A percentile compares a stretch with the other conserved stretches of the same genome.
Conservation (phyloP, 1,140 invertebrate species). For the Drosophila jambulina region DNA sequence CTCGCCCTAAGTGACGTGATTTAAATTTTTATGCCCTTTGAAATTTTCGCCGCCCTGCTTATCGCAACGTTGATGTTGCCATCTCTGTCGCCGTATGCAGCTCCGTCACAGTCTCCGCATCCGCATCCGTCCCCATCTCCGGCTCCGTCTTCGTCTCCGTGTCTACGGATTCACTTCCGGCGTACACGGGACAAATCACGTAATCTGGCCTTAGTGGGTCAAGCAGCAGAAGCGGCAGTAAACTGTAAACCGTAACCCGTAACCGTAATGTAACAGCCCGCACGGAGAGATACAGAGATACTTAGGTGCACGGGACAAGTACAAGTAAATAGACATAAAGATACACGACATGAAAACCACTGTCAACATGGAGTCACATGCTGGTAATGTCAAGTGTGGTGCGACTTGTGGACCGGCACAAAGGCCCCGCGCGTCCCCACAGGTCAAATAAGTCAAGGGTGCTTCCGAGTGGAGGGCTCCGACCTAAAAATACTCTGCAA, state of each 20-base stretch:
- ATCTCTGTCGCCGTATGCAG: slow-evolving; percentile 13
- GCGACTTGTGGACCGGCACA: slow-evolving; percentile 27
- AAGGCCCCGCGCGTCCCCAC: not conserved
- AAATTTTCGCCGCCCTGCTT: slow-evolving; percentile 51
- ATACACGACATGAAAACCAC: slow-evolving; percentile 52
- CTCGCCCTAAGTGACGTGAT: slow-evolving; percentile 71
- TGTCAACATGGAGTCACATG: slow-evolving; percentile 37
- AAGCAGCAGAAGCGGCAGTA: slow-evolving; percentile 54
- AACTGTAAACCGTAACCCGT: slow-evolving; percentile 46
- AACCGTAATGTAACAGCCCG: slow-evolving; percentile 41
- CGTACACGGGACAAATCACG: slow-evolving; percentile 66
- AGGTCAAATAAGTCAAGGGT: slow-evolving; percentile 22
- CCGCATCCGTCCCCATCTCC: not conserved
- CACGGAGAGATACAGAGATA: slow-evolving; percentile 33
- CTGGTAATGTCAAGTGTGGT: slow-evolving; percentile 41
- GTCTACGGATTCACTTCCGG: slow-evolving; percentile 38
- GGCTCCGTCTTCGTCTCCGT: slow-evolving; percentile 41
- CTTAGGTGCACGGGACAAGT: slow-evolving; percentile 19
- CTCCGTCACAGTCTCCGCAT: slow-evolving; percentile 21
- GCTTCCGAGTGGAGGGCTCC: slow-evolving; percentile 9
- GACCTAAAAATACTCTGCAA: slow-evolving; percentile 41
- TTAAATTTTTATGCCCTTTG: slow-evolving; percentile 79
- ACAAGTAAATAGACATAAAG: slow-evolving; percentile 56
- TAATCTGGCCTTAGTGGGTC: slow-evolving; percentile 70
- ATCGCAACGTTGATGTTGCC: slow-evolving; percentile 37